Conservation (phyloP, 92 coral and sea anemone genomes). For the Epizoanthus fatuus region DNA sequence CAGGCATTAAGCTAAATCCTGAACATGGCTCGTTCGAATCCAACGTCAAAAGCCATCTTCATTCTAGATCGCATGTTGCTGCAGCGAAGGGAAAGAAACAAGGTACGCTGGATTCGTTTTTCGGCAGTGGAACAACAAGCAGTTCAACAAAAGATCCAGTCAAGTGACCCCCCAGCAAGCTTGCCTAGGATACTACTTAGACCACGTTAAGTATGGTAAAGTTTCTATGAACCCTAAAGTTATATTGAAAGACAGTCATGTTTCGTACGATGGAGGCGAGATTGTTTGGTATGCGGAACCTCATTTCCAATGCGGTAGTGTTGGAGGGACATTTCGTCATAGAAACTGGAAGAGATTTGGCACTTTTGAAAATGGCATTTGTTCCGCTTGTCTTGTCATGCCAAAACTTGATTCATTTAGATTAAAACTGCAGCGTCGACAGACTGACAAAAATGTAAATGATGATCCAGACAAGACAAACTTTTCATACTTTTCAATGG, state of each 20-base stretch:
- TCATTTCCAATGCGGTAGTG: slow-evolving; percentile 30
- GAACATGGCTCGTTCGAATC: slow-evolving; percentile 47
- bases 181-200: slow-evolving; percentile 49
- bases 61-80: slow-evolving; percentile 36
- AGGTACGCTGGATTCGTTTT: slow-evolving; percentile 36
- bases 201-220: slow-evolving; percentile 56
- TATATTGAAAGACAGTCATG: slow-evolving; percentile 35
- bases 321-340: slow-evolving; percentile 62
- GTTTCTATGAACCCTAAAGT: slow-evolving; percentile 43
- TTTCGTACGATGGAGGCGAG: slow-evolving; percentile 57
- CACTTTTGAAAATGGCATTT: slow-evolving; percentile 41
- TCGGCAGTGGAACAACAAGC: slow-evolving; percentile 32
- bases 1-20: slow-evolving; percentile 46
- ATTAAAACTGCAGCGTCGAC: slow-evolving; percentile 52
- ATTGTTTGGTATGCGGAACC: slow-evolving; percentile 56
- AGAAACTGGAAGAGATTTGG: slow-evolving; percentile 54
- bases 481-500: slow-evolving; percentile 24
- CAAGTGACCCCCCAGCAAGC: slow-evolving; percentile 43
- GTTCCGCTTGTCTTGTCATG: slow-evolving; percentile 52
- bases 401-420: slow-evolving; percentile 60
- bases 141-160: slow-evolving; percentile 12
- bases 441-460: slow-evolving; percentile 25
- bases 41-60: slow-evolving; percentile 45
- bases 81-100: slow-evolving; percentile 61
- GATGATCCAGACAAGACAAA: slow-evolving; percentile 33